Evolutionary conservation across 2,888 invertebrate species (phyloP).

Genomic region (Phymatocera aterrima): DNA sequence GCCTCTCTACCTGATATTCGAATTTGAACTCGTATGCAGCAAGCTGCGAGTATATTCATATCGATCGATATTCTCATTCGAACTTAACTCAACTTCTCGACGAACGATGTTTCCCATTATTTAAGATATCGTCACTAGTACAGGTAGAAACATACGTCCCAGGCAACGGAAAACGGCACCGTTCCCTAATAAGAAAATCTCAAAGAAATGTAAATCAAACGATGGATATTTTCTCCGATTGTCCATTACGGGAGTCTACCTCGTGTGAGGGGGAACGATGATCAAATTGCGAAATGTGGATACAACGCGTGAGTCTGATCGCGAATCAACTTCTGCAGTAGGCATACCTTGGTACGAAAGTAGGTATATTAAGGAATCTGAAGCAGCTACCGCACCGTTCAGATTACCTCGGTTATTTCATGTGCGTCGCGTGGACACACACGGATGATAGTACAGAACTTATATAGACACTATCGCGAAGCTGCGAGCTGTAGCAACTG

Average conservation of each 20-base stretch:
- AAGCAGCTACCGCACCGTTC: no score
- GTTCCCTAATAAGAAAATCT: neutral
- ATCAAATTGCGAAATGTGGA: neutral
- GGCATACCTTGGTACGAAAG: no score
- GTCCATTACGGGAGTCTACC: slow-evolving; percentile 9
- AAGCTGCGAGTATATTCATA: no score
- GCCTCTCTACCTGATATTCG: no score
- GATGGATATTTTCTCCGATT: neutral
- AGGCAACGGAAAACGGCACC: neutral
- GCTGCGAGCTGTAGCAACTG: no score
- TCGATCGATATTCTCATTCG: no score
- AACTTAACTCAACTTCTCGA: no score
- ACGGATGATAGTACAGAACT: no score
- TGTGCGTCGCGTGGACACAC: neutral
- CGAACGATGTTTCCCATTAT: no score
- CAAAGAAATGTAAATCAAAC: neutral
- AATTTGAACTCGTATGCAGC: no score
- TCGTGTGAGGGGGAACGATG: slow-evolving; percentile 29
- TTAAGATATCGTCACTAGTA: neutral
- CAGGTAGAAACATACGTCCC: neutral
- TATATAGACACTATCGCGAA: no score
- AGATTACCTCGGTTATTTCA: neutral
- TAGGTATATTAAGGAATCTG: no score
- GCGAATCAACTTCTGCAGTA: neutral
- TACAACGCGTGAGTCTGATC: neutral